Evolutionary conservation across 2,797 vertebrate genomes (phyloP), one percentile per base, ranked within the genome.

Genomic region (Tragelaphus oryx): DNA sequence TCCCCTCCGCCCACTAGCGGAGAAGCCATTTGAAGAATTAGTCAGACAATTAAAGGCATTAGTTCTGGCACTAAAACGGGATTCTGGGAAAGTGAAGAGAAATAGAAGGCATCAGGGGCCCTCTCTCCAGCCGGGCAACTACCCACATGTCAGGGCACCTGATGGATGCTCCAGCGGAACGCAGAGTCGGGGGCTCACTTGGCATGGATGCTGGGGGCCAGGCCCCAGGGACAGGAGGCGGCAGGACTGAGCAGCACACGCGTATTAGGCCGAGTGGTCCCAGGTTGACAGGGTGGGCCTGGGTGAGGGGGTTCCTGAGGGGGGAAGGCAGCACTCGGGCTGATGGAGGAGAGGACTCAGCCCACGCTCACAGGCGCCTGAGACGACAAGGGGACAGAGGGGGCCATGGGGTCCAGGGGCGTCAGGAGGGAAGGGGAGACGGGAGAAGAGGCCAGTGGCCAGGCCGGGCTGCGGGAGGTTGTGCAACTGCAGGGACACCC

Each of bases 381-480:
- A 75, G 74, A 48, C 1, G 1, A 28, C 44, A 28, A 9, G 11
- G n/a, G 17, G 20, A n/a, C 10, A 28, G 65, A 3, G 18, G 5
- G 3, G 22, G 30, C 57, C 54, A 33, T 0, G 12, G 17, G 33
- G 2, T 14, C 71, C 0, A 0, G 22, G 78, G 4, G 6, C 1
- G 1, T 13, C n/a, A 24, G 8, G 26, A 41, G 26, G 57, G 33
- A 24, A 22, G 3, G 14, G 50, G 54, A 33, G 13, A 16, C 0
- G 8, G 52, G 16, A 18, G 7, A 22, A 24, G n/a, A 26, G 41
- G 37, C 26, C 4, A 16, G 28, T 1, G 8, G 87, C 0, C 37
- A 9, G 24, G 26, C 26, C 1, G 4, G 18, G 50, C 14, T 22
- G 0, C 0, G 5, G 37, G 65, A 26, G 2, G 8, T 1, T 6